A percentile compares a stretch with the other conserved stretches of the same genome.
phyloP scores from a whole-genome alignment of 1,140 invertebrate genomes.

The Gyrodactylus bullatarudis region DNA sequence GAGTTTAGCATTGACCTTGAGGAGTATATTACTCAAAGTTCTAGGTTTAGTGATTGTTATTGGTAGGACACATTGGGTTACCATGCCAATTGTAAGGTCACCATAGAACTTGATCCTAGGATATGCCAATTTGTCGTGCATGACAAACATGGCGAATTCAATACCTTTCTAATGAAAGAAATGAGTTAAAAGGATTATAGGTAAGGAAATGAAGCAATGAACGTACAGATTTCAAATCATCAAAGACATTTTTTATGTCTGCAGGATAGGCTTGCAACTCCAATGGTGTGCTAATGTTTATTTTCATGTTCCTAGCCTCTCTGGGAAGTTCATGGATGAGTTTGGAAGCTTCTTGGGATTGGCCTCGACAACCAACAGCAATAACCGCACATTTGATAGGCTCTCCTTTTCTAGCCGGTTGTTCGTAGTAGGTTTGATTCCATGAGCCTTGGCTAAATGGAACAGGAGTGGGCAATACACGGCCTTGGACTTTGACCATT shows the following conservation, averaged over 20 bases:
- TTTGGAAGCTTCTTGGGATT: not conserved
- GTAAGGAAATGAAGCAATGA: not conserved
- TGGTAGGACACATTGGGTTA: not conserved
- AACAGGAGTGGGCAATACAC: not conserved
- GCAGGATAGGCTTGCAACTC: not conserved
- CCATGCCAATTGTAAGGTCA: not conserved
- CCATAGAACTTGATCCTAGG: not conserved
- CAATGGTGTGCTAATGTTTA: not conserved
- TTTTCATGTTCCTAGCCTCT: not conserved
- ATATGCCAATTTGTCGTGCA: not conserved
- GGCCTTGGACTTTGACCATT: not conserved
- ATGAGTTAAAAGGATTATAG: not conserved
- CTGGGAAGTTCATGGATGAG: not conserved
- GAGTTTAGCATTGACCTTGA: conserved; percentile 98
- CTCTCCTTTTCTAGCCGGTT: not conserved
- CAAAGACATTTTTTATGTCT: not conserved
- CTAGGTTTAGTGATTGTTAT: not conserved
- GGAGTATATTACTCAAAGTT: conserved; percentile 88
- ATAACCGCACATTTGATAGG: not conserved
- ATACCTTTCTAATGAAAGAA: not conserved
- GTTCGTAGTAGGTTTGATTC: not conserved
- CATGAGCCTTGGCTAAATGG: not conserved
- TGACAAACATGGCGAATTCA: not conserved
- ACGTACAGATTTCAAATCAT: not conserved
- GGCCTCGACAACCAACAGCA: not conserved